Evolutionary conservation across 35 echinoderm and acorn worm genomes (phyloP).

Genomic region (Patiria miniata): DNA sequence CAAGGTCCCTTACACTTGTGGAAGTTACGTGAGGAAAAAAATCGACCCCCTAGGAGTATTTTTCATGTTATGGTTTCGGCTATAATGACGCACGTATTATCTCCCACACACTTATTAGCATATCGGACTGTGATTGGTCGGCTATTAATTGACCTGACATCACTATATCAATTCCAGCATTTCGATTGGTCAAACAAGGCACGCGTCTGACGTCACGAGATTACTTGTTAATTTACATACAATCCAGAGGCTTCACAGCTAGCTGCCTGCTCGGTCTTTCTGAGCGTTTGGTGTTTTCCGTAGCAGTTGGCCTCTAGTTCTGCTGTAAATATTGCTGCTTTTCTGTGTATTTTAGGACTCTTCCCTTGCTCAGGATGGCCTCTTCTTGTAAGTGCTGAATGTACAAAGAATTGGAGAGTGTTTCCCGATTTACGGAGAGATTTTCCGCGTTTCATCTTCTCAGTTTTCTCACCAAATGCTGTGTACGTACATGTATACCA

Average conservation of each 20-base stretch:
- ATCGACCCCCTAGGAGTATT: neutral
- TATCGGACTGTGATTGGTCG: neutral
- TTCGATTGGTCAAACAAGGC: slow-evolving; percentile 40
- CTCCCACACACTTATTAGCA: neutral
- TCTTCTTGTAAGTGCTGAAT: too few species aligned
- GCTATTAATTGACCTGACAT: slow-evolving; percentile 46
- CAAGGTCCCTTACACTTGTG: slow-evolving; percentile 7
- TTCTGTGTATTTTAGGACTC: neutral
- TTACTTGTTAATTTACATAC: slow-evolving; percentile 46
- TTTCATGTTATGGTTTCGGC: neutral
- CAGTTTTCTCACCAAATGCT: too few species aligned
- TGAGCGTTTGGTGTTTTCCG: neutral
- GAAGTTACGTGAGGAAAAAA: neutral
- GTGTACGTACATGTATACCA: too few species aligned
- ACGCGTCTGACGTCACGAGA: slow-evolving; percentile 66
- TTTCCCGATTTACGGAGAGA: too few species aligned
- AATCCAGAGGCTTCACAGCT: slow-evolving; percentile 12
- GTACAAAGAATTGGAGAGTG: too few species aligned
- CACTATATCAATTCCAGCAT: neutral
- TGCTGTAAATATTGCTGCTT: neutral
- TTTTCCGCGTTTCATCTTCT: too few species aligned
- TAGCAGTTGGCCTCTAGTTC: neutral
- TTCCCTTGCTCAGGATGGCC: too few species aligned
- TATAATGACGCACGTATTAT: neutral
- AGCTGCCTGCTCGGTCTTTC: neutral